Conservation (phyloP, 1,140 invertebrate species). For the Magallana gigas region DNA sequence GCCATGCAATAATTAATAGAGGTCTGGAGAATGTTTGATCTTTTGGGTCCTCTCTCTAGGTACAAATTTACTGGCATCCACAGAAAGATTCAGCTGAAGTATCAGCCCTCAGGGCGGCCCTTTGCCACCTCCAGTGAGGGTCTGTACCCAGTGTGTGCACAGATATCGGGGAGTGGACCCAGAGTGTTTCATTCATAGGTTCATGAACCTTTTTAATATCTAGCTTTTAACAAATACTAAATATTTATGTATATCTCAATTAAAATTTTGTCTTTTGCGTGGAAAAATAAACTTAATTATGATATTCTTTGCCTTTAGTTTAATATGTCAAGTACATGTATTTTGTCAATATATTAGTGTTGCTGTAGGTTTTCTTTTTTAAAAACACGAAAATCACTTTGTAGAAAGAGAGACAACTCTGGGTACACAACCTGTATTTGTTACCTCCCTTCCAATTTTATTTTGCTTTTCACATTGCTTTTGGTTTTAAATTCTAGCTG, state of each 20-base stretch:
- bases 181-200: not conserved
- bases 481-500: not conserved
- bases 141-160: constrained; percentile 58
- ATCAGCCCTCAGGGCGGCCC: constrained; percentile 95
- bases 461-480: not conserved
- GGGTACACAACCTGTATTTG: constrained; percentile 10
- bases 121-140: constrained; percentile 94
- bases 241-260: too few relatives aligned
- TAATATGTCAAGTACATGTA: too few relatives aligned
- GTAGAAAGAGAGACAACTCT: constrained; percentile 10
- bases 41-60: constrained; percentile 81
- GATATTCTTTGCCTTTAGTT: too few relatives aligned
- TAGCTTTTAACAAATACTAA: too few relatives aligned
- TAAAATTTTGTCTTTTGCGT: too few relatives aligned
- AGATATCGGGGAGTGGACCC: not conserved
- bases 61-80: constrained; percentile 99
- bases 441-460: constrained; percentile 1
- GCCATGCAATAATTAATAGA: not conserved
- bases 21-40: constrained; percentile 27
- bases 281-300: too few relatives aligned
- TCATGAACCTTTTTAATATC: not conserved
- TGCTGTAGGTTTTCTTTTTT: too few relatives aligned
- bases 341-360: too few relatives aligned
- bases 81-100: constrained; percentile 99
- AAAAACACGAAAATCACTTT: too few relatives aligned